These are phyloP conservation scores for Argyresthia goedartella DNA, from an alignment of 2,888 invertebrate genomes.

Conservation along the genomic window DNA sequence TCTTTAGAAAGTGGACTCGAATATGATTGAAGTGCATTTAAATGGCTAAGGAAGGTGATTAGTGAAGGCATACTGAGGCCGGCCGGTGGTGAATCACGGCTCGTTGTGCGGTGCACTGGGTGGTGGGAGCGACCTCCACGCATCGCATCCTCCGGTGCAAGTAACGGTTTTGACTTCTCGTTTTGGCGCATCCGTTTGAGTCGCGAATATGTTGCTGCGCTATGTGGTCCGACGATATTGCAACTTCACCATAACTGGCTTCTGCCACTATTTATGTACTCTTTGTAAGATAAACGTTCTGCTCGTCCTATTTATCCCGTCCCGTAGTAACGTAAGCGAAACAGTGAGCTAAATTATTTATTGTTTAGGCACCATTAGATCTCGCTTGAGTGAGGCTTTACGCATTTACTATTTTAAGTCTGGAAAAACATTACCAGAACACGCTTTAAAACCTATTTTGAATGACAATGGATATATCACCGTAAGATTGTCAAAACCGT, in stretches of 20 bases:
- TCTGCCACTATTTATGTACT: background rate
- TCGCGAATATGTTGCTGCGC: background rate
- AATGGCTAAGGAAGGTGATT: conserved; percentile 14
- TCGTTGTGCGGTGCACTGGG: conserved; percentile 2
- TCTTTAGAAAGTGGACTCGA: conserved; percentile 25
- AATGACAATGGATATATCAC: too few species aligned
- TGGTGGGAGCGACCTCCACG: conserved; percentile 23
- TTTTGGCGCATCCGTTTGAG: conserved; percentile 16
- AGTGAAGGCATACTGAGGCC: conserved; percentile 19
- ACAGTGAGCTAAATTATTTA: background rate
- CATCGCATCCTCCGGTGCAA: conserved; percentile 30
- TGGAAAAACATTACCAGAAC: too few species aligned
- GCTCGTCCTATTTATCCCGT: background rate
- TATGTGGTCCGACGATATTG: background rate
- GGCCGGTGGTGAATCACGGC: conserved; percentile 16
- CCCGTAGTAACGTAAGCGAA: background rate
- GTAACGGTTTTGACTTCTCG: conserved; percentile 60
- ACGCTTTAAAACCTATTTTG: too few species aligned
- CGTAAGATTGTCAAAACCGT: too few species aligned
- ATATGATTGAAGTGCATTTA: conserved; percentile 33
- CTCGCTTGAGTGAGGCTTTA: conserved; percentile 4
- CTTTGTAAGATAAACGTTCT: background rate
- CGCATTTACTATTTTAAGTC: conserved; percentile 1
- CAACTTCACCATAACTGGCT: background rate
- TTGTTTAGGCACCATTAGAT: background rate